These are phyloP conservation scores for Trogon melanurus DNA, from an alignment of 2,113 vertebrate genomes.

Conservation along the genomic window DNA sequence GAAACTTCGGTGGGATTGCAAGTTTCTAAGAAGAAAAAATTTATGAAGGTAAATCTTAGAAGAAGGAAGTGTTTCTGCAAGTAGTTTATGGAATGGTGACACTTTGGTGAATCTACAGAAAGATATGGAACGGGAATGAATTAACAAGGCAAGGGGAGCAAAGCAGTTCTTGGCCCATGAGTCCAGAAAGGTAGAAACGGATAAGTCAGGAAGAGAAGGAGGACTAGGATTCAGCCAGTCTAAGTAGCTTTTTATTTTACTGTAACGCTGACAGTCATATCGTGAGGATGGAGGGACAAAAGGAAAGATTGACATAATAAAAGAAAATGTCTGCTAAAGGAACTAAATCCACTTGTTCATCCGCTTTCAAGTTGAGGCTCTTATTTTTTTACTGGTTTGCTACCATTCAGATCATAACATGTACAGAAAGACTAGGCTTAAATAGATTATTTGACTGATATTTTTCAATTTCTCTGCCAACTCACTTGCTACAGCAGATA, in stretches of 20 bases:
- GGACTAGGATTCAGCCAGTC: neutral
- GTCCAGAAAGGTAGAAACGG: neutral
- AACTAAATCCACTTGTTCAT: neutral
- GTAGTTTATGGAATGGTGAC: neutral
- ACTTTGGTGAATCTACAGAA: neutral
- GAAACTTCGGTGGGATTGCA: neutral
- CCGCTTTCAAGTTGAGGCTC: neutral
- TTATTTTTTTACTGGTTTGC: neutral
- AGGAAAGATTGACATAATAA: neutral
- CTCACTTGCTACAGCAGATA: conserved; percentile 62
- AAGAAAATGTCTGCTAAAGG: neutral
- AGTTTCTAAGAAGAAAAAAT: neutral
- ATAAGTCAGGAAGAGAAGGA: neutral
- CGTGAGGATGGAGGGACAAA: neutral
- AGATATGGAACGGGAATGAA: neutral
- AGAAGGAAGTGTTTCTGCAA: neutral
- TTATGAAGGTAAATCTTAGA: neutral
- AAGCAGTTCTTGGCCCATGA: neutral
- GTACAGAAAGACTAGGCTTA: neutral
- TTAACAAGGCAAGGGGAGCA: neutral
- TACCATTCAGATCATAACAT: neutral
- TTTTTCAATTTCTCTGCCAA: conserved; percentile 70
- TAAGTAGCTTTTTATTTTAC: neutral
- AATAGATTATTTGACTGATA: conserved; percentile 48
- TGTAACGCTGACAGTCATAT: neutral